Base-by-base conservation (phyloP, 2,888 invertebrate species). In the Eupithecia insigniata region DNA sequence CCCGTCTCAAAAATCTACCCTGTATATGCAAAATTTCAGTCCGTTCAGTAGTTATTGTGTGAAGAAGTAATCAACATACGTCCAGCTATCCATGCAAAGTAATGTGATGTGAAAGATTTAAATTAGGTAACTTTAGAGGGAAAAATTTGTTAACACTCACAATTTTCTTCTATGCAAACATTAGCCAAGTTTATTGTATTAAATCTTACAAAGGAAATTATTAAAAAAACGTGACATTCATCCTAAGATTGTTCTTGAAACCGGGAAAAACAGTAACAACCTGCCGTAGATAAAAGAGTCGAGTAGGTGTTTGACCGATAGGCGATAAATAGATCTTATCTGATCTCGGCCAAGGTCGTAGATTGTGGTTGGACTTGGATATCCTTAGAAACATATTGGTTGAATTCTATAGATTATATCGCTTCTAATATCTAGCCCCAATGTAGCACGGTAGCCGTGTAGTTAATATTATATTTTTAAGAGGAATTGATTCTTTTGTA, bases 261-360 rank as follows among this genome's bases (percentile, higher is more conserved):
- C 43, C 51, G 51, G 22, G 22, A 51, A 51, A 22, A 51, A 51
- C 10, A 2, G n/a, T 46, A n/a, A 7, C n/a, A 18, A 10, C 46
- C 7, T 51, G 2, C n/a, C 8, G 2, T 46, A 46, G 1, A 51
- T 7, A 28, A n/a, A n/a, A n/a, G 18, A 46, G 65, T 22, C 14
- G n/a, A 51, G 46, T 75, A 60, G 72, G 74, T 75, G 75, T 62
- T 66, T 77, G 78, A 76, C 77, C 75, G 77, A 77, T 75, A 62
- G n/a, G 32, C 26, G 5, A 14, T 26, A 26, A 16, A 39, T 16
- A 28, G 68, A 18, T 72, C 67, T 67, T 74, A 72, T 74, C 73
- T 62, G 61, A 76, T 71, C 72, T 76, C 64, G 77, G 77, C 72
- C 74, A 76, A 65, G 78, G 70, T 34, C 72, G 62, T n/a, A 30